Percentiles rank a stretch among this genome's conserved stretches.
Evolutionary conservation across 2,888 invertebrate species (phyloP).

Genomic region (Mythimna pallens): DNA sequence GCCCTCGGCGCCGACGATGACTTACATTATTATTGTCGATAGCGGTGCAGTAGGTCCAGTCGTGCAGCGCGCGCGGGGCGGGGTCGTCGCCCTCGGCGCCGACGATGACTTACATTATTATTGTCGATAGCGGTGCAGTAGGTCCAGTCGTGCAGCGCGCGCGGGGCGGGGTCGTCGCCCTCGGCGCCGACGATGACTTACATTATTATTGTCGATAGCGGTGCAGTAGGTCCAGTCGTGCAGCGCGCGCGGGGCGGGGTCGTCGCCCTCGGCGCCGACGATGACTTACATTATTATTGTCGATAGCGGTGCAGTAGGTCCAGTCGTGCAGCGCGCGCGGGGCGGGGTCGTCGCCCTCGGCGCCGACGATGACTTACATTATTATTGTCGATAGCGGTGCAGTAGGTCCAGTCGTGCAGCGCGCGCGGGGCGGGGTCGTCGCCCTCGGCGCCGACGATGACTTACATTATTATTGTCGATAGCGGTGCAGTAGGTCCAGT

Average conservation of each 20-base stretch:
- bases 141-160: conserved; percentile 81
- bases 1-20: no score
- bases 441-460: no score
- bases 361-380: neutral
- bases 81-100: no score
- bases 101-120: neutral
- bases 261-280: no score
- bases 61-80: conserved; percentile 79
- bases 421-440: no score
- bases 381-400: conserved; percentile 74
- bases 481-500: conserved; percentile 81
- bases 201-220: conserved; percentile 68
- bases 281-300: conserved; percentile 55
- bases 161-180: no score
- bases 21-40: conserved; percentile 65
- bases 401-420: conserved; percentile 82
- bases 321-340: conserved; percentile 81
- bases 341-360: no score
- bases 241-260: conserved; percentile 78
- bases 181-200: neutral
- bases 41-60: conserved; percentile 81
- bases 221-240: conserved; percentile 83
- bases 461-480: conserved; percentile 65
- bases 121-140: conserved; percentile 78
- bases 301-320: conserved; percentile 79